Percentiles rank a stretch among this genome's conserved stretches.
These are phyloP conservation scores for Leucoraja erinaceus DNA, from an alignment of 2,113 vertebrate species.

Conservation along the genomic window DNA sequence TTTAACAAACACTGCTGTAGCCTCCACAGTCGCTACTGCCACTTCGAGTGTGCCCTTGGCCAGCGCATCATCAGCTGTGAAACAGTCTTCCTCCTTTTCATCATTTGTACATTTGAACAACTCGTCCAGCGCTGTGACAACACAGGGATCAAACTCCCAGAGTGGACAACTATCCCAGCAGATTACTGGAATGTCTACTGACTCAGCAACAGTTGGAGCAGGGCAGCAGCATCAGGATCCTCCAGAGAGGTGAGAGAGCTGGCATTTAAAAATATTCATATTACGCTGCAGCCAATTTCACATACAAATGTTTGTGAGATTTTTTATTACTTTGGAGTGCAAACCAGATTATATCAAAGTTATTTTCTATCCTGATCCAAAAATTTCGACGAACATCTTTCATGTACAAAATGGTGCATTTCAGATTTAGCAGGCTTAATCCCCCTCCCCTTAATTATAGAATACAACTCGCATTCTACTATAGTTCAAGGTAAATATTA, in stretches of 20 bases:
- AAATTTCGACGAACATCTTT: neutral
- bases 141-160: constrained; percentile 63
- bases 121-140: constrained; percentile 54
- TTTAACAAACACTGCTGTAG: constrained; percentile 59
- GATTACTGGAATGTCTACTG: constrained; percentile 52
- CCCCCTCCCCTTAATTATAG: neutral
- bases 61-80: constrained; percentile 64
- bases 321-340: neutral
- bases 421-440: neutral
- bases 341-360: neutral
- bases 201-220: constrained; percentile 62
- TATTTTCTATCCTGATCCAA: neutral
- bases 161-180: constrained; percentile 74
- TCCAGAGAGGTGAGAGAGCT: constrained; percentile 75
- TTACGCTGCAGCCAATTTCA: neutral
- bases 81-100: constrained; percentile 71
- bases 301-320: neutral
- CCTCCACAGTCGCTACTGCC: constrained; percentile 65
- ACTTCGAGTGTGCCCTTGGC: constrained; percentile 55
- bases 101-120: constrained; percentile 71
- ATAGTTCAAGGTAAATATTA: no score
- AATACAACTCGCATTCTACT: no score
- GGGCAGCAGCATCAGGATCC: constrained; percentile 77
- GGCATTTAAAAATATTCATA: neutral
- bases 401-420: neutral